Percentiles rank a stretch among this genome's conserved stretches.
Conservation (phyloP, 2,888 invertebrate genomes). For the Diploptera punctata region DNA sequence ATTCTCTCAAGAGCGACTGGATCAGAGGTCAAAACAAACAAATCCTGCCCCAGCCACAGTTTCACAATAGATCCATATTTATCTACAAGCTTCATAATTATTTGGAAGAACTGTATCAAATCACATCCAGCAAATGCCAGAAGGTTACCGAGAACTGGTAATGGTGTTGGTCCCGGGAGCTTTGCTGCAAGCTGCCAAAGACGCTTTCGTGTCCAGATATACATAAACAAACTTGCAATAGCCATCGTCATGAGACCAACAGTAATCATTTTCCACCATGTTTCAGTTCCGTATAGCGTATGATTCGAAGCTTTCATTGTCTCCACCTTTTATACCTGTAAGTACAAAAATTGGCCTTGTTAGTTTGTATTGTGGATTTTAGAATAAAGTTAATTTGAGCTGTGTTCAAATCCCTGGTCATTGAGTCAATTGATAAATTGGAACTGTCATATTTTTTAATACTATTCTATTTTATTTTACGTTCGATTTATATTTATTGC, state of each 20-base stretch:
- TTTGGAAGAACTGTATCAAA: slow-evolving; percentile 3
- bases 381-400: no score
- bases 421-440: no score
- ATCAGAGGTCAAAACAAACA: slow-evolving; percentile 3
- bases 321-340: no score
- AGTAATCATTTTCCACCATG: background rate
- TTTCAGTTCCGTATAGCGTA: background rate
- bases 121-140: slow-evolving; percentile 21
- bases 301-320: no score
- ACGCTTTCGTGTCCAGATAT: slow-evolving; percentile 20
- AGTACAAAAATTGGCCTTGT: no score
- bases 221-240: background rate
- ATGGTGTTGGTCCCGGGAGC: slow-evolving; percentile 24
- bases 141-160: slow-evolving; percentile 23
- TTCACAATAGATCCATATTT: slow-evolving; percentile 5
- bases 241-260: background rate
- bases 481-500: no score
- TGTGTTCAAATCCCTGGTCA: no score
- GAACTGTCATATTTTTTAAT: no score
- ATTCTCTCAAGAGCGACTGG: slow-evolving; percentile 17
- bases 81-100: background rate
- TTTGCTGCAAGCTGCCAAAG: slow-evolving; percentile 19
- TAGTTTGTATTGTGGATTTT: no score
- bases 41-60: slow-evolving; percentile 21
- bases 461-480: no score